phyloP scores from a whole-genome alignment of 2,113 vertebrate genomes.

The Odocoileus hemionus region DNA sequence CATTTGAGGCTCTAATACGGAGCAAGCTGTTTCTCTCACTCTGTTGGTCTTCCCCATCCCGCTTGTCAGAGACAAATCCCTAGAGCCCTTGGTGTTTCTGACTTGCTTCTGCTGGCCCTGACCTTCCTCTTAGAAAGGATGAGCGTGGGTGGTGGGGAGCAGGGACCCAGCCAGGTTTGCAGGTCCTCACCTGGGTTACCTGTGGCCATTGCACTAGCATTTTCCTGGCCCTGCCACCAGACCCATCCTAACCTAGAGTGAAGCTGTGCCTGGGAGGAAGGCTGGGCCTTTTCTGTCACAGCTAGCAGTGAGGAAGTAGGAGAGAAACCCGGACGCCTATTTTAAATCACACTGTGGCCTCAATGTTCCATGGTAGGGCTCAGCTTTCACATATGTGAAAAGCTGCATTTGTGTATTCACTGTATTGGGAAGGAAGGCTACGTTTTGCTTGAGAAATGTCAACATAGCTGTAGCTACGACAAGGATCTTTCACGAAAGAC shows the following conservation, averaged over 20 bases:
- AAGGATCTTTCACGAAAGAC: not conserved
- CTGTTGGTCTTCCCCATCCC: not conserved
- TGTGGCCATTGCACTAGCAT: not conserved
- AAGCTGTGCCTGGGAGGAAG: not conserved
- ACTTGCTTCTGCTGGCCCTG: not conserved
- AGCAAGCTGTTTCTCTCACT: not conserved
- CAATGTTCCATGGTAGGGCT: not conserved
- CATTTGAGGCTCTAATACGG: not conserved
- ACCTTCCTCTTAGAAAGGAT: not conserved
- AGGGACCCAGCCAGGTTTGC: not conserved
- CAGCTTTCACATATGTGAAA: constrained; percentile 48
- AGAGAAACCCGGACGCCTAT: not conserved
- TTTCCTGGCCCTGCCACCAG: not conserved
- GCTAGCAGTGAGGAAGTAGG: not conserved
- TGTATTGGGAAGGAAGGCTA: not conserved
- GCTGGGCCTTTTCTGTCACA: not conserved
- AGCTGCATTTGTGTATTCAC: constrained; percentile 55
- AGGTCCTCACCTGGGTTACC: not conserved
- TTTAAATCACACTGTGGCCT: not conserved
- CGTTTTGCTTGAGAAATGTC: constrained; percentile 43
- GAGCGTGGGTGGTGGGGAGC: not conserved
- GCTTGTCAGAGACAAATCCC: not conserved
- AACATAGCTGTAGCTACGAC: constrained; percentile 32
- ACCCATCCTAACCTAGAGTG: not conserved
- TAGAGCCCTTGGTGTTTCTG: not conserved